Base-by-base conservation (phyloP, 2,113 vertebrate genomes). In the Pollimyrus isidori region DNA sequence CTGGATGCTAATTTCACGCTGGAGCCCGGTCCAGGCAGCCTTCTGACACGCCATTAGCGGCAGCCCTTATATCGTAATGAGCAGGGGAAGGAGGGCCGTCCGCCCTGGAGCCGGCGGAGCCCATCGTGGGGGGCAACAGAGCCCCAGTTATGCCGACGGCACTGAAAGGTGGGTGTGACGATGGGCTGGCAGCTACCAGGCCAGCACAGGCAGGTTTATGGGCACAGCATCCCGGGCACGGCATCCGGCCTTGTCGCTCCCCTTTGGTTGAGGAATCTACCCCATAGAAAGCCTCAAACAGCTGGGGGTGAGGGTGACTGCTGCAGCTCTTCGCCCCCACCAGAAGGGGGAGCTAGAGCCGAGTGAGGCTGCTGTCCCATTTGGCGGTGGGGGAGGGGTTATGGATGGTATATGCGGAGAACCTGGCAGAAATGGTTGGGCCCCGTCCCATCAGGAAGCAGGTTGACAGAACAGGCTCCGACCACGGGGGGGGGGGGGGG, bases 381-480 rank as follows among this genome's bases (percentile, higher is more conserved):
- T 39, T 30, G 69, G 30, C 26, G 13, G 30, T 73, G 35, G 13
- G 35, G 26, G n/a, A n/a, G 11, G 11, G 35, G 65, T 30, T n/a
- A 26, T 1, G 26, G 15, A 30, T 76, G 69, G 69, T 39, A 76
- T 39, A 17, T 76, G 69, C 1, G 26, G 69, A 65, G 69, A 76
- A 76, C 26, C 69, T 76, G 35, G 69, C 69, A 76, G 69, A 76
- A 35, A 76, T 39, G 58, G n/a, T 65, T 11, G n/a, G 69, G 4
- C 35, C 9, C 69, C 35, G 2, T 30, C 69, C 69, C 69, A 6
- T 39, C 13, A 1, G 4, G 30, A 0, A 15, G 30, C 69, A 42
- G 73, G 35, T 80, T 15, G n/a, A 90, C 42, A 91, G 92, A 93
- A 95, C 92, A 90, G 92, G 94, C 93, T 92, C 85, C 89, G n/a